These are phyloP conservation scores for Electrona antarctica DNA, from an alignment of 2,113 vertebrate genomes.

Conservation along the genomic window DNA sequence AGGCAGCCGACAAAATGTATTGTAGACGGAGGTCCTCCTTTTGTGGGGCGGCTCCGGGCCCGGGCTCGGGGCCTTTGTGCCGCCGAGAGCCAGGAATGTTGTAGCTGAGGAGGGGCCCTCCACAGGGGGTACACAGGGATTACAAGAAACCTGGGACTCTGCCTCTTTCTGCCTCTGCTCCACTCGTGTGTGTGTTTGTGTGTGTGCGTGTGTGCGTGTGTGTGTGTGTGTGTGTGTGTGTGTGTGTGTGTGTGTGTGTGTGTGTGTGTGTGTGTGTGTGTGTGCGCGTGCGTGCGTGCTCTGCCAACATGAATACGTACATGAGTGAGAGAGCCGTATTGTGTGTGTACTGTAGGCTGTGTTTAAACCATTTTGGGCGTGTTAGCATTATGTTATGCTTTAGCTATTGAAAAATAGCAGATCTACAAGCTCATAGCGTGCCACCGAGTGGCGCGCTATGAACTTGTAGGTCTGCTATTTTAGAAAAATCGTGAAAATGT, in stretches of 20 bases:
- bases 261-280: constrained; percentile 16
- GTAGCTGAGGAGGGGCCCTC: constrained; percentile 85
- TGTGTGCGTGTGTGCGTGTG: constrained; percentile 66
- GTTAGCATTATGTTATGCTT: too few species aligned
- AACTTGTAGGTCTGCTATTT: too few species aligned
- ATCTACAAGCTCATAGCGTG: too few species aligned
- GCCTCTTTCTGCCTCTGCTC: constrained; percentile 99
- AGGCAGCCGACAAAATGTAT: constrained; percentile 72
- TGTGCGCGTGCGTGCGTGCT: background rate
- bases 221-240: constrained; percentile 3
- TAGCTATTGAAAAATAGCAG: too few species aligned
- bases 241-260: constrained; percentile 65
- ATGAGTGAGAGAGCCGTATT: too few species aligned
- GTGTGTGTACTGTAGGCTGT: too few species aligned
- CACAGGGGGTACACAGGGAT: constrained; percentile 92
- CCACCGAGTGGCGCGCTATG: too few species aligned
- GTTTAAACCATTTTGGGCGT: too few species aligned
- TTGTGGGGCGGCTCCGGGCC: constrained; percentile 81
- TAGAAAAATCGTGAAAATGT: too few species aligned
- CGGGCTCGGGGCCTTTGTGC: constrained; percentile 87
- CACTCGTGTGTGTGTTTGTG: constrained; percentile 77
- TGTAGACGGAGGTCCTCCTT: constrained; percentile 76
- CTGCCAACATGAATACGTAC: too few species aligned
- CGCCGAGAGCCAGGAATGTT: constrained; percentile 93
- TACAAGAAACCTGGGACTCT: constrained; percentile 99